Percentiles rank a stretch among this genome's conserved stretches.
phyloP scores from a whole-genome alignment of 1,140 invertebrate genomes.

The Muscidifurax raptorellus region DNA sequence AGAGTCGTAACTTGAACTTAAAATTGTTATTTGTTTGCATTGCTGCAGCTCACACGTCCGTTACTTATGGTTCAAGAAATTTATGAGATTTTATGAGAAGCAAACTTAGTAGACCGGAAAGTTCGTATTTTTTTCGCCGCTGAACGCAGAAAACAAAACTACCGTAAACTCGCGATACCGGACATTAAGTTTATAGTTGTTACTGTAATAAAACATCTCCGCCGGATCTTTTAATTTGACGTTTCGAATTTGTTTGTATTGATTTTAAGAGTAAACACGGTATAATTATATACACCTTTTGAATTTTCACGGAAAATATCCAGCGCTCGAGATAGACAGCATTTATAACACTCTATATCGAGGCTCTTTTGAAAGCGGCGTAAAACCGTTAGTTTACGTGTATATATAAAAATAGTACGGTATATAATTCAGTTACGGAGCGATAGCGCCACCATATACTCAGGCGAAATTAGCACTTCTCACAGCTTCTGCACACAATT shows the following conservation, averaged over 20 bases:
- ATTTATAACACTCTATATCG: not conserved
- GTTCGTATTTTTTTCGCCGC: not conserved
- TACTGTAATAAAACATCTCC: not conserved
- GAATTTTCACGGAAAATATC: not conserved
- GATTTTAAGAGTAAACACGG: not conserved
- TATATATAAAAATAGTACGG: not conserved
- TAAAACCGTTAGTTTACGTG: not conserved
- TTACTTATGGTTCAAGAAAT: not conserved
- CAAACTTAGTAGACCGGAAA: not conserved
- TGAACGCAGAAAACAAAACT: not conserved
- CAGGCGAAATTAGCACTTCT: not conserved
- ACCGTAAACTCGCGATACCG: not conserved
- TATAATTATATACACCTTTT: not conserved
- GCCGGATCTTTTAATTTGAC: too few species aligned
- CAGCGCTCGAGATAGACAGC: too few species aligned
- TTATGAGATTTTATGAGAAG: not conserved
- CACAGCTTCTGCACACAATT: not conserved
- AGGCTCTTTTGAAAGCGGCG: not conserved
- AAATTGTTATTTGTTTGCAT: not conserved
- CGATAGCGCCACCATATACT: not conserved
- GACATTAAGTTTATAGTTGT: not conserved
- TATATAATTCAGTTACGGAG: not conserved
- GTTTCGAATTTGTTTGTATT: not conserved
- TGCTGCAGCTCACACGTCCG: not conserved
- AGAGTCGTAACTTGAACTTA: not conserved